These are phyloP conservation scores for Scytalopus superciliaris DNA, from an alignment of 2,113 vertebrate genomes.

Conservation along the genomic window DNA sequence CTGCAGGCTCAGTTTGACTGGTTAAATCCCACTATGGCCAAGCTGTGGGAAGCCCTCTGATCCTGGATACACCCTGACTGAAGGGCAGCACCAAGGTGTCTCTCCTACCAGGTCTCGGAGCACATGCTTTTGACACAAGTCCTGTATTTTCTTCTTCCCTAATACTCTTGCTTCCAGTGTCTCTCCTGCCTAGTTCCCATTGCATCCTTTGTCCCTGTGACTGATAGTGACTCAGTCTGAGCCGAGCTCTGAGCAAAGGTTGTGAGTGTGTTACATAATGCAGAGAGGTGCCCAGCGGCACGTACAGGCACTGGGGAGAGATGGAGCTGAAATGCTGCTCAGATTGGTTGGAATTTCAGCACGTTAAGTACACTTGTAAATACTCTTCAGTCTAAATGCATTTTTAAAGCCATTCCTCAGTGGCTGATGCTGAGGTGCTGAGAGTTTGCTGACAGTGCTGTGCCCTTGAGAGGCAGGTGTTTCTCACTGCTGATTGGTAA, in stretches of 20 bases:
- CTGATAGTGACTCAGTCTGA: background rate
- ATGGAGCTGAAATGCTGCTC: background rate
- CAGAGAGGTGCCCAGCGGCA: background rate
- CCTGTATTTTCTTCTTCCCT: background rate
- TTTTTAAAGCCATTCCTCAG: background rate
- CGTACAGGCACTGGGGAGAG: background rate
- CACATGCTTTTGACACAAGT: background rate
- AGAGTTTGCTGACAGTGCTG: background rate
- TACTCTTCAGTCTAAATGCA: background rate
- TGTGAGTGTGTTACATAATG: background rate
- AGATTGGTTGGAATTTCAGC: background rate
- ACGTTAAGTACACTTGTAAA: background rate
- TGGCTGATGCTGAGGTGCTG: background rate
- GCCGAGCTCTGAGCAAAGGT: background rate
- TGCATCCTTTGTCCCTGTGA: background rate
- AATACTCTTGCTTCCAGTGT: background rate
- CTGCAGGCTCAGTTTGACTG: background rate
- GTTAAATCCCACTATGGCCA: background rate
- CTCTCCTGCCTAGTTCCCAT: background rate
- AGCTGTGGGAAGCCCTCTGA: background rate
- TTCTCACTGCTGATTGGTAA: background rate
- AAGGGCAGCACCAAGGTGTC: background rate
- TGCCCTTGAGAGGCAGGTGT: background rate
- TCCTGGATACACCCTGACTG: background rate
- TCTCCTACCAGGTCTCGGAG: background rate